Evolutionary conservation across 2,113 vertebrate genomes (phyloP), one percentile per base, ranked within the genome.

Genomic region (Pseudorhombus dupliciocellatus): DNA sequence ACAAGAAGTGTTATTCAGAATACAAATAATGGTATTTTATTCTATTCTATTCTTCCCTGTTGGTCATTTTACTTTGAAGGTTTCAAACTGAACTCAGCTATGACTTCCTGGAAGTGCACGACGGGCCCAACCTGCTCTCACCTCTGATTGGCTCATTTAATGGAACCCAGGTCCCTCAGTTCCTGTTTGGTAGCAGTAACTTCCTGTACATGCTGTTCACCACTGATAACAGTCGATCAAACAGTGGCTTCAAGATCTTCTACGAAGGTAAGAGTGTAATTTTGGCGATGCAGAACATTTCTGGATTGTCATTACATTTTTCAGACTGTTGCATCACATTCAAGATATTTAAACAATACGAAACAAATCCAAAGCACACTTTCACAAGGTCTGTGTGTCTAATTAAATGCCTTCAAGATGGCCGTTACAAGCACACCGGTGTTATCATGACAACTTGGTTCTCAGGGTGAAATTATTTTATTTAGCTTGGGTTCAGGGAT

Each of bases 1-100:
- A 69, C 24, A n/a, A 57, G 3, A 50, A 21, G 15, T 54, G n/a
- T 53, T 60, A 34, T 53, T 58, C 44, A 20, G 31, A 66, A 55
- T 67, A 25, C 21, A 75, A 67, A 51, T 60, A 54, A 37, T 7
- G 42, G 9, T 66, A 20, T 40, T 7, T 26, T 62, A 22, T 66
- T 5, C n/a, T 28, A 5, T 48, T 71, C n/a, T 0, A 18, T 75
- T 10, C 9, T 10, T 34, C 31, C 31, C 25, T 75, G 42, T 73
- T 42, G 14, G 79, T 6, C 71, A n/a, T 37, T 78, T 61, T 66
- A 25, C 16, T 64, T 76, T 75, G 14, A 78, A 99, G 97, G 88
- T 99, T 99, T 93, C 97, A 99, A 86, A 99, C 97, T 22, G 97
- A 99, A 89, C 93, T 99, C 21, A 99, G 98, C 91, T 99, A 99